A percentile compares a stretch with the other conserved stretches of the same genome.
Conservation (phyloP, 2,113 vertebrate species). For the Naja naja region DNA sequence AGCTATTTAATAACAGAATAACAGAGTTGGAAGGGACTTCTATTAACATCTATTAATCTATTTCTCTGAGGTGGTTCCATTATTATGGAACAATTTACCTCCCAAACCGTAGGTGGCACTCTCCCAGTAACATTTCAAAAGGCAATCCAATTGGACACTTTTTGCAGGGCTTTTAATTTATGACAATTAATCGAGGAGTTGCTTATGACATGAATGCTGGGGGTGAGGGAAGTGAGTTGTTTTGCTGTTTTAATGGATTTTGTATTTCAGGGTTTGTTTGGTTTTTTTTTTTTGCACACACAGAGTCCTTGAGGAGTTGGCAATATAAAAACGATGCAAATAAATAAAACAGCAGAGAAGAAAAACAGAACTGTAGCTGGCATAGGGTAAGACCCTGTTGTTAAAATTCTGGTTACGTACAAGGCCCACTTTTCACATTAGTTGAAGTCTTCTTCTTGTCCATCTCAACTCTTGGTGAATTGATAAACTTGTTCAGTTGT, state of each 20-base stretch:
- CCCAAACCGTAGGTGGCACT: background rate
- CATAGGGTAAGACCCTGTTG: background rate
- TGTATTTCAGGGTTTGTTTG: background rate
- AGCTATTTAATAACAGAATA: background rate
- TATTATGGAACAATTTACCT: background rate
- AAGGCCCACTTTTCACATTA: background rate
- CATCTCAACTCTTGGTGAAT: background rate
- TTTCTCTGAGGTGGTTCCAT: background rate
- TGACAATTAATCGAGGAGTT: background rate
- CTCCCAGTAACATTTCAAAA: background rate
- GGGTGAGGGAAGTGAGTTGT: background rate
- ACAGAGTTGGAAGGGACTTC: background rate
- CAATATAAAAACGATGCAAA: background rate
- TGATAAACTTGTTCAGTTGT: background rate
- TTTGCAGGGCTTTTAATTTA: background rate
- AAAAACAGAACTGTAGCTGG: background rate
- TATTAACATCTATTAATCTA: background rate
- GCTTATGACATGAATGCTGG: background rate
- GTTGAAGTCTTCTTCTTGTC: background rate
- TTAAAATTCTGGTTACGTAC: background rate
- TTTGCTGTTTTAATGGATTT: background rate
- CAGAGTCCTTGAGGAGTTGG: background rate
- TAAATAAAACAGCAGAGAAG: background rate
- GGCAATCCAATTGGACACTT: background rate
- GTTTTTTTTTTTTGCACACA: background rate